Percentiles rank a stretch among this genome's conserved stretches.
Evolutionary conservation across 1,140 invertebrate species (phyloP).

Genomic region (Rhagoletis zephyria): DNA sequence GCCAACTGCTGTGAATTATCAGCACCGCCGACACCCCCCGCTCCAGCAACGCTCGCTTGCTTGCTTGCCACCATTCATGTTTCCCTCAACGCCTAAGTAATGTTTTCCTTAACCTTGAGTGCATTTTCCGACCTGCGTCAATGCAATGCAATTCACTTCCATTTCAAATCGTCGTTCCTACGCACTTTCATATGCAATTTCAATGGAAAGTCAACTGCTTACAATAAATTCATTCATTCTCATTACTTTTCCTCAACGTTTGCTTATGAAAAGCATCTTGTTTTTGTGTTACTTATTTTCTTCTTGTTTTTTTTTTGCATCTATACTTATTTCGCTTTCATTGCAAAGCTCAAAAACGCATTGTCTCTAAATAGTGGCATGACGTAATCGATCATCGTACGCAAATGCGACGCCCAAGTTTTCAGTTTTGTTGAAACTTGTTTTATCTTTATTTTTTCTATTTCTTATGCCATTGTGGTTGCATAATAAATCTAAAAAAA

Average conservation of each 20-base stretch:
- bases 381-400: too few species aligned
- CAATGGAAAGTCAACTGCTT: constrained; percentile 45
- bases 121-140: constrained; percentile 49
- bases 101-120: constrained; percentile 47
- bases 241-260: too few species aligned
- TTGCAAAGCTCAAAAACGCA: neutral
- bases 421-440: neutral
- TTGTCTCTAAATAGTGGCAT: too few species aligned
- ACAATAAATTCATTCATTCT: constrained; percentile 23
- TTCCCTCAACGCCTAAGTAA: neutral
- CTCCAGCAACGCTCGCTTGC: neutral
- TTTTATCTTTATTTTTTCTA: neutral
- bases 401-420: neutral
- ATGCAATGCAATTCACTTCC: constrained; percentile 15
- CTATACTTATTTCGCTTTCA: constrained; percentile 42
- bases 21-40: neutral
- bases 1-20: neutral
- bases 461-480: neutral
- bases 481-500: constrained; percentile 24
- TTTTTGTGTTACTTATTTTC: neutral
- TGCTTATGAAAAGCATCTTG: neutral
- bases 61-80: neutral
- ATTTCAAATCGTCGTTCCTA: neutral
- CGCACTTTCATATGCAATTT: constrained; percentile 39
- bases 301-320: constrained; percentile 12